Evolutionary conservation across 1,140 invertebrate genomes (phyloP).

Genomic region (Zaprionus tsacasi): DNA sequence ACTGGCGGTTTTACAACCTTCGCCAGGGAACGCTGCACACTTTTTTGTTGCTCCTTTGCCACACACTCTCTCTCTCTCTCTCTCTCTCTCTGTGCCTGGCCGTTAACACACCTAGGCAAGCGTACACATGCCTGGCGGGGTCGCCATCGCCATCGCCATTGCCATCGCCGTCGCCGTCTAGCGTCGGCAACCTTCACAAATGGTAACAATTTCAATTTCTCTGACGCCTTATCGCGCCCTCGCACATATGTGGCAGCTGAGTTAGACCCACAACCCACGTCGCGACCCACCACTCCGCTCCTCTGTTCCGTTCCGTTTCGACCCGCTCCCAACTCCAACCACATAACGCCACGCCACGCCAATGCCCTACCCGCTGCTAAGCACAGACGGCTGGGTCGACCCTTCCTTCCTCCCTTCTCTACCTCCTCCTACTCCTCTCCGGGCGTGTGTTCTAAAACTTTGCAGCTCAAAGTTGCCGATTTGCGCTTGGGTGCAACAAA

Average conservation of each 20-base stretch:
- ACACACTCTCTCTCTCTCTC: neutral
- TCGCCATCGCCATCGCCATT: constrained; percentile 61
- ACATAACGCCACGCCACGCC: neutral
- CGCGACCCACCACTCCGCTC: too few species aligned
- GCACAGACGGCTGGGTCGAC: constrained; percentile 21
- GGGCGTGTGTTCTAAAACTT: constrained; percentile 55
- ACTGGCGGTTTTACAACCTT: constrained; percentile 80
- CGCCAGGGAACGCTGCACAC: constrained; percentile 36
- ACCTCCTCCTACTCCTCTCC: too few species aligned
- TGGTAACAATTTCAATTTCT: constrained; percentile 81
- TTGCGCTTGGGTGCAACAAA: constrained; percentile 67
- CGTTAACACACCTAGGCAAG: constrained; percentile 61
- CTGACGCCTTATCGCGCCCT: constrained; percentile 77
- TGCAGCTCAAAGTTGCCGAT: constrained; percentile 76
- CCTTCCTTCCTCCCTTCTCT: too few species aligned
- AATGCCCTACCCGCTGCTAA: constrained; percentile 10
- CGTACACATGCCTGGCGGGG: constrained; percentile 27
- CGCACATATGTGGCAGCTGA: constrained; percentile 65
- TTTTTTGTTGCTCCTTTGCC: constrained; percentile 35
- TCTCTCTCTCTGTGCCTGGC: neutral
- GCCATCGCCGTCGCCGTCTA: constrained; percentile 58
- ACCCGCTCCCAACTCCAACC: neutral
- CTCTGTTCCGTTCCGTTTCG: neutral
- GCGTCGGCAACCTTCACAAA: constrained; percentile 75
- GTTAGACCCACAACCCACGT: neutral